Evolutionary conservation across 2,888 invertebrate species (phyloP).

Genomic region (Tenodera sinensis): DNA sequence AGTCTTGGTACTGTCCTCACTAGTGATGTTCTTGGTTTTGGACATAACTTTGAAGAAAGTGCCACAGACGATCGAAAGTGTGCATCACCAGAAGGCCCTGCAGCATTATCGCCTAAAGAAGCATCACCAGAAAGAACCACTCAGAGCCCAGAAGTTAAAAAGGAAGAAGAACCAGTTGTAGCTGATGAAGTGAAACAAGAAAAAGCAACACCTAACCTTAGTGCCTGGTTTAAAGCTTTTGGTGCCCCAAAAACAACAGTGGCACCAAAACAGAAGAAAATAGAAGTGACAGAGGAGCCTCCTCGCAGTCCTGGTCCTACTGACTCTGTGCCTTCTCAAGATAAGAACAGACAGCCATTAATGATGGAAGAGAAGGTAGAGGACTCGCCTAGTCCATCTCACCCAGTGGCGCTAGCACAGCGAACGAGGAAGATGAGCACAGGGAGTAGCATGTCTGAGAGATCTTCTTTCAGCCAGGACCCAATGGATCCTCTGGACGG

Average conservation of each 20-base stretch:
- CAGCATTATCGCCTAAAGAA: slow-evolving; percentile 34
- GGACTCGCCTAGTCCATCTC: slow-evolving; percentile 22
- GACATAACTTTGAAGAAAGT: slow-evolving; percentile 58
- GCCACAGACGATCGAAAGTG: slow-evolving; percentile 36
- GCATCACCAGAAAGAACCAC: slow-evolving; percentile 34
- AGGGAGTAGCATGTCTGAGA: slow-evolving; percentile 74
- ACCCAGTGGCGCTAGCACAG: slow-evolving; percentile 11
- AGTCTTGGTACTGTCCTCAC: slow-evolving; percentile 81
- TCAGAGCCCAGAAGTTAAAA: slow-evolving; percentile 16
- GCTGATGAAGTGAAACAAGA: slow-evolving; percentile 47
- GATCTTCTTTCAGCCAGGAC: slow-evolving; percentile 70
- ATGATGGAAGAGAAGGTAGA: not conserved
- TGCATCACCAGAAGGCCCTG: slow-evolving; percentile 32
- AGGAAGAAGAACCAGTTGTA: slow-evolving; percentile 35
- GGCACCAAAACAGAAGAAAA: slow-evolving; percentile 52
- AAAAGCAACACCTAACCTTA: slow-evolving; percentile 78
- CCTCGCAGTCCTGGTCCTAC: not conserved
- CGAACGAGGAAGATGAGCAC: slow-evolving; percentile 71
- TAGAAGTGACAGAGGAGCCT: slow-evolving; percentile 32
- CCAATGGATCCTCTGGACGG: slow-evolving; percentile 37
- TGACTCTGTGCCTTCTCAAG: not conserved
- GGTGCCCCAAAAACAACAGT: slow-evolving; percentile 73
- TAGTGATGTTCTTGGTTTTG: slow-evolving; percentile 63
- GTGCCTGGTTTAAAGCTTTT: slow-evolving; percentile 90
- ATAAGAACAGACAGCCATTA: not conserved